These are phyloP conservation scores for Coleophora flavipennella DNA, from an alignment of 2,888 invertebrate genomes.

Conservation along the genomic window DNA sequence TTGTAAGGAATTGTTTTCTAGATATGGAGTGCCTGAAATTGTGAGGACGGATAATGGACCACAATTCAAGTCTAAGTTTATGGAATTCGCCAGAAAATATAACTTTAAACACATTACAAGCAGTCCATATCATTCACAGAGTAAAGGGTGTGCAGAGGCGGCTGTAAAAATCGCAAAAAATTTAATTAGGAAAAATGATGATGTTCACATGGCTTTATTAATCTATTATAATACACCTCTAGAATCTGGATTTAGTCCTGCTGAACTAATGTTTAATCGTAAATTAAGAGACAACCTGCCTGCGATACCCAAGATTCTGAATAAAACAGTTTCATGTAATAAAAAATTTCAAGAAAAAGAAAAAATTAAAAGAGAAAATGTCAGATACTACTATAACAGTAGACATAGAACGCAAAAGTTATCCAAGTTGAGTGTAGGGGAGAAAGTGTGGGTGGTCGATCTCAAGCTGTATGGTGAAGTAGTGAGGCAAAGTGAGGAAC, in stretches of 20 bases:
- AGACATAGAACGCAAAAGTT: background rate
- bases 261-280: constrained; percentile 1
- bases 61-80: constrained; percentile 6
- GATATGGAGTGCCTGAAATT: constrained; percentile 6
- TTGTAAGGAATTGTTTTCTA: constrained; percentile 6
- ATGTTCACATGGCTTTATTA: constrained; percentile 5
- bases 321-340: background rate
- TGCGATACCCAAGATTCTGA: background rate
- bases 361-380: background rate
- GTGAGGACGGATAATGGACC: constrained; percentile 6
- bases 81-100: constrained; percentile 5
- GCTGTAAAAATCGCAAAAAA: constrained; percentile 4
- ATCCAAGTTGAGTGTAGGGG: background rate
- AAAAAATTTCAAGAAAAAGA: background rate
- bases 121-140: constrained; percentile 8
- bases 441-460: too few relatives aligned
- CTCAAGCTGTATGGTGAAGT: too few relatives aligned
- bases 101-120: constrained; percentile 4
- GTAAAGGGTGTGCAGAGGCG: constrained; percentile 8
- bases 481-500: too few relatives aligned
- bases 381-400: background rate
- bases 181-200: constrained; percentile 2
- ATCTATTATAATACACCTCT: constrained; percentile 5
- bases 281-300: constrained; percentile 1
- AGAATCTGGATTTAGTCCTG: constrained; percentile 4